Percentiles rank a stretch among this genome's conserved stretches.
Evolutionary conservation across 2,797 vertebrate species (phyloP).

Genomic region (Halcyon badia): DNA sequence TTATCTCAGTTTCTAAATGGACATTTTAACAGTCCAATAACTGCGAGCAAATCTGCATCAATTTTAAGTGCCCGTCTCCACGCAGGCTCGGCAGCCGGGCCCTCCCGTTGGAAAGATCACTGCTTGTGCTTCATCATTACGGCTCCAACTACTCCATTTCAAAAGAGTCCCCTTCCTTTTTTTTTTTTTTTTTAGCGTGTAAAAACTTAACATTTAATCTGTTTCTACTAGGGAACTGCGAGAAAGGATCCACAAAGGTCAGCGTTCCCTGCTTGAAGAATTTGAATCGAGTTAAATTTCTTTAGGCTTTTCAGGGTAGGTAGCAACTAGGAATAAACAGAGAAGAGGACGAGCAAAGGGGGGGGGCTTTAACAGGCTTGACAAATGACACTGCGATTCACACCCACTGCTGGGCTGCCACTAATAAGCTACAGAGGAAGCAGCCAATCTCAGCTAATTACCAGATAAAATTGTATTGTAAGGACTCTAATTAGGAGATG

Average conservation of each 20-base stretch:
- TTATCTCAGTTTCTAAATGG: constrained; percentile 64
- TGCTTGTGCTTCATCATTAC: constrained; percentile 50
- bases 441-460: constrained; percentile 97
- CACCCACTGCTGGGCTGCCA: constrained; percentile 90
- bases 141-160: constrained; percentile 61
- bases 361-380: constrained; percentile 81
- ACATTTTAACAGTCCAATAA: constrained; percentile 43
- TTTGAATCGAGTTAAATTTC: constrained; percentile 43
- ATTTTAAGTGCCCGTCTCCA: constrained; percentile 23
- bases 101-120: constrained; percentile 64
- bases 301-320: constrained; percentile 71
- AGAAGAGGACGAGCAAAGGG: constrained; percentile 66
- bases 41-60: constrained; percentile 53
- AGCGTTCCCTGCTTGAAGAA: constrained; percentile 49
- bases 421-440: constrained; percentile 94
- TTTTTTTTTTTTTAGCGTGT: not conserved
- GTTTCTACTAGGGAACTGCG: constrained; percentile 39
- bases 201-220: constrained; percentile 70
- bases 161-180: constrained; percentile 41
- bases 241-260: constrained; percentile 50
- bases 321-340: constrained; percentile 74
- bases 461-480: constrained; percentile 94
- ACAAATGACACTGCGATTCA: constrained; percentile 89
- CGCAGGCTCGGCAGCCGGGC: not conserved
- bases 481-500: constrained; percentile 95